Evolutionary conservation across 2,888 invertebrate genomes (phyloP).

Genomic region (Rhorus exstirpatorius): DNA sequence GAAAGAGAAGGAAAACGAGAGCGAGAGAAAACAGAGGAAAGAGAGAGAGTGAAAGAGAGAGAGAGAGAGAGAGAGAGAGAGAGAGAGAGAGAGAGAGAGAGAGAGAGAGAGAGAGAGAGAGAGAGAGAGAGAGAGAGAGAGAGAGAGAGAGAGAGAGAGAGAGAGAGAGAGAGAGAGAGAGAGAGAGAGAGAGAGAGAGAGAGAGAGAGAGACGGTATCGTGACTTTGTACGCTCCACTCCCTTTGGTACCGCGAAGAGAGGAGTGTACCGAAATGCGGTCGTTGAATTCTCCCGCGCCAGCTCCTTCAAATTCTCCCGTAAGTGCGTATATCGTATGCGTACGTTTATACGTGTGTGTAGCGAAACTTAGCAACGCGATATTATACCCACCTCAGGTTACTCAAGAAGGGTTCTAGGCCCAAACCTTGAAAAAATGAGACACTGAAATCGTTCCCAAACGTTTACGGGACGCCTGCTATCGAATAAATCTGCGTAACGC

Average conservation of each 20-base stretch:
- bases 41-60: conserved; percentile 4
- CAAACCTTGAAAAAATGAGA: too few relatives aligned
- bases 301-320: conserved; percentile 47
- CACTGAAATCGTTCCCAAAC: too few relatives aligned
- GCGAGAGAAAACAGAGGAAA: too few relatives aligned
- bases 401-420: too few relatives aligned
- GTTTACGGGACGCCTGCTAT: too few relatives aligned
- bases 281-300: conserved; percentile 84
- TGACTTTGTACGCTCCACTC: conserved; percentile 35
- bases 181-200: conserved; percentile 10
- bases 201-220: neutral
- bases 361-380: too few relatives aligned
- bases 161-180: conserved; percentile 3
- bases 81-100: neutral
- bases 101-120: conserved; percentile 1
- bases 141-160: conserved; percentile 5
- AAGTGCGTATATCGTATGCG: conserved; percentile 20
- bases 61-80: conserved; percentile 1
- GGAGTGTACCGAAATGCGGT: conserved; percentile 84
- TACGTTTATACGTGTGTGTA: neutral
- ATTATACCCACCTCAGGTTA: too few relatives aligned
- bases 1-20: conserved; percentile 49
- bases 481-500: too few relatives aligned
- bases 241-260: conserved; percentile 53
- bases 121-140: neutral